Evolutionary conservation across 2,888 invertebrate species (phyloP).

Genomic region (Perizoma flavofasciatum): DNA sequence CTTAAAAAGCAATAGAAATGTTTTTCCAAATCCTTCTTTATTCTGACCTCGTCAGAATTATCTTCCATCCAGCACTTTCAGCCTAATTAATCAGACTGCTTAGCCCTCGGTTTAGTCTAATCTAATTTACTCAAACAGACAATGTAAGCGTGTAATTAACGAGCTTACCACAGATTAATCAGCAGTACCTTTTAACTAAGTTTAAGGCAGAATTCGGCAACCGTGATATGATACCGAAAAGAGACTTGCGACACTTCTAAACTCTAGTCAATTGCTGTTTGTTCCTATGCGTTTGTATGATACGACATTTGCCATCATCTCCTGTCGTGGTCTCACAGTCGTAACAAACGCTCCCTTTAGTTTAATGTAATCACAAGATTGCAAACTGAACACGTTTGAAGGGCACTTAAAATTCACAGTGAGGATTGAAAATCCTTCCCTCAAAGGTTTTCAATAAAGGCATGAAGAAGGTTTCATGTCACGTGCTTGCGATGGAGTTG

Average conservation of each 20-base stretch:
- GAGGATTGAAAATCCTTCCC: slow-evolving; percentile 53
- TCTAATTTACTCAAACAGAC: slow-evolving; percentile 35
- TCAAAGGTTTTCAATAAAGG: slow-evolving; percentile 50
- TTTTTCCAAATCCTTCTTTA: neutral
- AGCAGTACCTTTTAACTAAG: slow-evolving; percentile 24
- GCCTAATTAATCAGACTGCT: slow-evolving; percentile 21
- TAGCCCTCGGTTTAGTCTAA: slow-evolving; percentile 16
- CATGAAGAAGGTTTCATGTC: slow-evolving; percentile 50
- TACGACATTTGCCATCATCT: too few species aligned
- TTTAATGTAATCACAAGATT: slow-evolving; percentile 25
- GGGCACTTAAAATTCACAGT: slow-evolving; percentile 49
- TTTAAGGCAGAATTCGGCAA: slow-evolving; percentile 6
- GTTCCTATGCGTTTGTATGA: too few species aligned
- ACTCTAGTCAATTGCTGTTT: neutral
- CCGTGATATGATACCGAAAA: slow-evolving; percentile 4
- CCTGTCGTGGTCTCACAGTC: too few species aligned
- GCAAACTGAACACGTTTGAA: slow-evolving; percentile 48
- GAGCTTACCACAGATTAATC: slow-evolving; percentile 37
- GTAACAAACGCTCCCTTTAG: neutral
- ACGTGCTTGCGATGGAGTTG: slow-evolving; percentile 46
- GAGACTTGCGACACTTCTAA: neutral
- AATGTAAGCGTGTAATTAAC: slow-evolving; percentile 39
- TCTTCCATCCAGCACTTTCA: slow-evolving; percentile 14
- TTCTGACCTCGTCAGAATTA: slow-evolving; percentile 15
- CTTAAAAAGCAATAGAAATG: too few species aligned